Base-by-base conservation (phyloP, 1,140 invertebrate genomes). In the Battus philenor region DNA sequence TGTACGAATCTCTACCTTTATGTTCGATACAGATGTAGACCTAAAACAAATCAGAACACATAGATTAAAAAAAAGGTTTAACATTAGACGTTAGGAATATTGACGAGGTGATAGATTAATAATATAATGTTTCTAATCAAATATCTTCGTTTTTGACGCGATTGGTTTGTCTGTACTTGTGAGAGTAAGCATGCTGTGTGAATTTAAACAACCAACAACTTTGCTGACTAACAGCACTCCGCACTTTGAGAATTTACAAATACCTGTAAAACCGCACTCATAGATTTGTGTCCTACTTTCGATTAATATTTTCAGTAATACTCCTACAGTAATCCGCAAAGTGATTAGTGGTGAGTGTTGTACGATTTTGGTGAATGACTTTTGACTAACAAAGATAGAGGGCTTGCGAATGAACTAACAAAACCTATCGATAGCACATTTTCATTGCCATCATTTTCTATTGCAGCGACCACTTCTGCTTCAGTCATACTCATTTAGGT, bases 291-390 rank as follows among this genome's bases (percentile, higher is more conserved):
- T 75, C 56, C 64, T 72, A 69, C 54, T 68, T 30, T 2, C 7
- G 64, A 66, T 54, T 65, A 69, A 64, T 68, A 59, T 65, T 81
- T 84, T 75, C 80, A 84, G 80, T 84, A 69, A 38, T 67, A 62
- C 68, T 68, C 70, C 74, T 64, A 78, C 75, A 68, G 75, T 84
- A 84, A 72, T 68, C 60, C 63, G 66, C 68, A 66, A 71, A 68
- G 71, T 67, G 56, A 60, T 84, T 78, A 81, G 80, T 84, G 80
- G 80, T 81, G 80, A 84, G 80, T 83, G 73, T 79, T 79, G 75
- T 78, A 63, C 62, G 68, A 74, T 78, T 77, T 73, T 78, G 69
- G 68, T 52, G 63, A 72, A 67, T 54, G 48, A 68, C 38, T 63
- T 61, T 52, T 70, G 45, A 74, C 69, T 78, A 78, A 77, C 66